A percentile compares a stretch with the other conserved stretches of the same genome.
These are phyloP conservation scores for Chondrilla cf. caribensis DNA, from an alignment of 37 sponge, comb jelly and placozoan species.

Conservation along the genomic window DNA sequence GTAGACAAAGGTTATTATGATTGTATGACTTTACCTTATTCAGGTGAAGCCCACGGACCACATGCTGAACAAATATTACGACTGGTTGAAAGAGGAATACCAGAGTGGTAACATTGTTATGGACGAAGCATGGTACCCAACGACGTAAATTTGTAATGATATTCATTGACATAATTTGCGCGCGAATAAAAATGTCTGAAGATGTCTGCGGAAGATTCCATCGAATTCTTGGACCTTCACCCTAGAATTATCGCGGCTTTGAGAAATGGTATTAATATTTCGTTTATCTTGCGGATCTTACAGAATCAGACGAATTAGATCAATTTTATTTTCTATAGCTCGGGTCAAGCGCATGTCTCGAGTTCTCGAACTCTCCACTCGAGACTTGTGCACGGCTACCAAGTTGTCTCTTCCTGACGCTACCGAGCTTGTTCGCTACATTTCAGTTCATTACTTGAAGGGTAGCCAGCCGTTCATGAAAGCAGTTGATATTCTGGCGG, in stretches of 20 bases:
- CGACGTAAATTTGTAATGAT: neutral
- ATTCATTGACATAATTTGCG: neutral
- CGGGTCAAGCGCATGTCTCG: no score
- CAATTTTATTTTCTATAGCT: no score
- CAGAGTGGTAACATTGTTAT: neutral
- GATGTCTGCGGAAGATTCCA: neutral
- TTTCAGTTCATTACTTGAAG: no score
- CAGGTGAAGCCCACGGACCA: constrained; percentile 80
- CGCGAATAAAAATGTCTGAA: neutral
- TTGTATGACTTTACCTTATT: neutral
- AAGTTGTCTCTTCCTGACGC: no score
- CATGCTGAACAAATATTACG: constrained; percentile 81
- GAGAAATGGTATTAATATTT: constrained; percentile 8
- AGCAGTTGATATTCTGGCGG: no score
- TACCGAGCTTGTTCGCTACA: no score
- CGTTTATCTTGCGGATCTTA: no score
- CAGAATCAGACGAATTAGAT: no score
- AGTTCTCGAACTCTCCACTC: no score
- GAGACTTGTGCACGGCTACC: no score
- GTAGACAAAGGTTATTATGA: neutral
- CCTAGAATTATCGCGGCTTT: neutral
- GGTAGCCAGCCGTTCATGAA: no score
- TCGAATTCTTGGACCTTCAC: neutral
- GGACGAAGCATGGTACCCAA: neutral
- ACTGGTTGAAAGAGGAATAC: constrained; percentile 48